Base-by-base conservation (phyloP, 2,888 invertebrate species). In the Drosophila mettleri region DNA sequence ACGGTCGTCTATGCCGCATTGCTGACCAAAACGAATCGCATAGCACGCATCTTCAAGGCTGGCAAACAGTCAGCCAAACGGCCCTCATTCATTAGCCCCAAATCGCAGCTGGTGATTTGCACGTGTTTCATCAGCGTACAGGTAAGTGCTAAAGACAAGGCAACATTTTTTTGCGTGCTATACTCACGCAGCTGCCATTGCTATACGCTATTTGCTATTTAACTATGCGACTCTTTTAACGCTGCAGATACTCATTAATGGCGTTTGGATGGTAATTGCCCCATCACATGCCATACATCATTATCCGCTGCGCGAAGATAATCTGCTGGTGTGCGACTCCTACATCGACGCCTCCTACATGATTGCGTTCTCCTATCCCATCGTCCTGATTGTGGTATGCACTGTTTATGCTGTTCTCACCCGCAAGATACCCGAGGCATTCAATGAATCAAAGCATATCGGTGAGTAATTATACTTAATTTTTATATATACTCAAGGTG, bases 361-460 rank as follows among this genome's bases (percentile, higher is more conserved):
- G 95, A 97, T 98, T 83, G 97, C 97, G 24, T 98, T 99, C 93
- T 96, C 96, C 86, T 98, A 98, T 93, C 98, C 98, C 18, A 98
- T 98, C 86, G 93, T 98, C 69, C 94, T 98, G 53, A 97, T 98
- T 85, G 94, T 98, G 16, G 94, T 98, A 65, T 99, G 99, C 92
- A 99, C 99, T 0, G 95, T 99, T 14, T 99, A 99, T 91, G 99
- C 99, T 0, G 95, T 98, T 0, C 95, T 98, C 48, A 98, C 98
- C 0, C 94, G 99, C 78, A 99, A 99, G 93, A 97, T 99, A 71
- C 99, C 99, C 0, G 99, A 99, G 92, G 98, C 98, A 39, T 99
- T 99, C 92, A 99, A 99, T 92, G 99, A 98, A 93, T 98, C 98
- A 87, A 98, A 98, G 93, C 98, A 98, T 93, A 98, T 98, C 85